A percentile compares a stretch with the other conserved stretches of the same genome.
These are phyloP conservation scores for Lepidonotus clava DNA, from an alignment of 2,888 invertebrate species.

Conservation along the genomic window DNA sequence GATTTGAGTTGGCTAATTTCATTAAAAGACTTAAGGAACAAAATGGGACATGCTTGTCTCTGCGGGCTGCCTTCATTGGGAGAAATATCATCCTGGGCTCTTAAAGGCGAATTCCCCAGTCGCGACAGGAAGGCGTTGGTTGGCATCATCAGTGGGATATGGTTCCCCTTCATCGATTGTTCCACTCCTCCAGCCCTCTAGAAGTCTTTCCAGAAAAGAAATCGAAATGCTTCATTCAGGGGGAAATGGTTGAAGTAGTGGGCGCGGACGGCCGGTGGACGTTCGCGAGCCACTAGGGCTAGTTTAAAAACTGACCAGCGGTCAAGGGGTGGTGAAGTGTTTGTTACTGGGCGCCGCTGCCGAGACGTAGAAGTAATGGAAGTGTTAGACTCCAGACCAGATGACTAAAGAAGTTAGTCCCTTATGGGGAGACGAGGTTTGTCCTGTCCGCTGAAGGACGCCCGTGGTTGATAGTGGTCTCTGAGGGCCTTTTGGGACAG, in stretches of 20 bases:
- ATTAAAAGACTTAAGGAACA: no score
- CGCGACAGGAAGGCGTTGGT: not conserved
- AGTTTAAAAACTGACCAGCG: not conserved
- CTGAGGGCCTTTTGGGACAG: no score
- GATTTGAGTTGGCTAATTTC: no score
- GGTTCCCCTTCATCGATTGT: not conserved
- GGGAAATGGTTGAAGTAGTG: not conserved
- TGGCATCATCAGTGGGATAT: not conserved
- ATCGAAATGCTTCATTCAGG: slow-evolving; percentile 2
- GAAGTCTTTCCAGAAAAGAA: not conserved
- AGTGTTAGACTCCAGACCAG: no score
- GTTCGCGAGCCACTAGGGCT: not conserved
- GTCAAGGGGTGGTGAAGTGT: not conserved
- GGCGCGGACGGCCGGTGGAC: not conserved
- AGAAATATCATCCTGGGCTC: no score
- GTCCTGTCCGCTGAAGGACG: no score
- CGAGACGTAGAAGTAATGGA: no score
- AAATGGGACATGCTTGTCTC: no score
- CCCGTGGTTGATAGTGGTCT: no score
- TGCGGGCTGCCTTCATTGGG: not conserved
- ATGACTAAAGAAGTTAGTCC: no score
- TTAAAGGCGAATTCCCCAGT: no score
- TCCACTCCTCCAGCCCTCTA: not conserved
- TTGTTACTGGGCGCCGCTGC: not conserved
- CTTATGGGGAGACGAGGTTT: no score